A percentile compares a stretch with the other conserved stretches of the same genome.
phyloP scores from a whole-genome alignment of 2,888 invertebrate genomes.

The Entomobrya multifasciata region DNA sequence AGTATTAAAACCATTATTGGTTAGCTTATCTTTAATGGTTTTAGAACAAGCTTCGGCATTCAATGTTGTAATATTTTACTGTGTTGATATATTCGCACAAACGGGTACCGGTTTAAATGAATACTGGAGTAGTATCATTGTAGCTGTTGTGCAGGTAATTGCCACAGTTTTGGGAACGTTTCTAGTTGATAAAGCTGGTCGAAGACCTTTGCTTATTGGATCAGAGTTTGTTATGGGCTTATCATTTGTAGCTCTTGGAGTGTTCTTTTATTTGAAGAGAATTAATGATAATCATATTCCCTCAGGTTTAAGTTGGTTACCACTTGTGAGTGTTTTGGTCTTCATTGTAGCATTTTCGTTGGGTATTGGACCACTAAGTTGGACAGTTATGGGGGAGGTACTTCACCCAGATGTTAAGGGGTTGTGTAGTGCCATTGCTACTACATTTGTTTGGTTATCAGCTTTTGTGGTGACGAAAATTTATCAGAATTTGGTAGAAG shows the following conservation, averaged over 20 bases:
- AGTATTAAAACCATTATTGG: conserved; percentile 87
- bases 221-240: conserved; percentile 88
- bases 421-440: conserved; percentile 87
- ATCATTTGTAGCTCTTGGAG: conserved; percentile 87
- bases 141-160: conserved; percentile 84
- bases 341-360: conserved; percentile 91
- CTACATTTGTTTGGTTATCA: conserved; percentile 88
- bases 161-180: conserved; percentile 83
- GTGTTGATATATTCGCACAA: conserved; percentile 87
- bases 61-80: conserved; percentile 92
- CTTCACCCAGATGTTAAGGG: conserved; percentile 88
- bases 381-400: conserved; percentile 91
- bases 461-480: conserved; percentile 84
- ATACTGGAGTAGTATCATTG: conserved; percentile 84
- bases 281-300: conserved; percentile 79
- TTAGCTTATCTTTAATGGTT: conserved; percentile 89
- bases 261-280: conserved; percentile 85
- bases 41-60: conserved; percentile 93
- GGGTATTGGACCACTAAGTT: conserved; percentile 88
- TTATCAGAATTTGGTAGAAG: conserved; percentile 61
- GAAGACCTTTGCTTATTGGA: conserved; percentile 89
- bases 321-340: conserved; percentile 87
- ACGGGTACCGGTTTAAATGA: conserved; percentile 85
- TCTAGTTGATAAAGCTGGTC: conserved; percentile 90
- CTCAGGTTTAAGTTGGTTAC: conserved; percentile 86